phyloP scores from a whole-genome alignment of 1,140 invertebrate genomes.

The Cyclargus thomasi region DNA sequence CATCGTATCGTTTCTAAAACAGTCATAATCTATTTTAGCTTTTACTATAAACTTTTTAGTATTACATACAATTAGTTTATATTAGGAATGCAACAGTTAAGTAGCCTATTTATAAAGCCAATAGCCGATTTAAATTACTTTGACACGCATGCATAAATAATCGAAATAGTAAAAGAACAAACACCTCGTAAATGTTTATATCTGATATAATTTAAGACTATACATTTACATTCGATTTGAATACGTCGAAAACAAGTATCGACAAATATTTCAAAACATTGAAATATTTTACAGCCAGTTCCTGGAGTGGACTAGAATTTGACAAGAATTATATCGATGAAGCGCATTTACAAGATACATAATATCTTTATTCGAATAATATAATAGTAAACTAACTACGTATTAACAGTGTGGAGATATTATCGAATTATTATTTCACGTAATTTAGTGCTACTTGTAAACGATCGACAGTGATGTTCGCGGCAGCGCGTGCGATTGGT shows the following conservation, averaged over 20 bases:
- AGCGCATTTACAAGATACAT: too few species aligned
- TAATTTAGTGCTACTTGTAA: not conserved
- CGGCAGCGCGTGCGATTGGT: not conserved
- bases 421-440: not conserved
- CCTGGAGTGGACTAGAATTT: too few species aligned
- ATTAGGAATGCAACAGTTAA: not conserved
- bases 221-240: slow-evolving; percentile 1
- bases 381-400: not conserved
- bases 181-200: not conserved
- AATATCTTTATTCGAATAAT: too few species aligned
- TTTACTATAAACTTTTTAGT: not conserved
- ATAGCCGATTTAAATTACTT: slow-evolving; percentile 50
- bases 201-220: not conserved
- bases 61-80: not conserved
- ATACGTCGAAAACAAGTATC: not conserved
- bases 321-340: too few species aligned
- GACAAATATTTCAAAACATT: too few species aligned
- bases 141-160: slow-evolving; percentile 64
- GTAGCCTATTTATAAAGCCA: slow-evolving; percentile 47
- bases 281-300: too few species aligned
- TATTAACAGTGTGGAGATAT: not conserved
- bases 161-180: slow-evolving; percentile 22
- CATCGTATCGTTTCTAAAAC: too few species aligned
- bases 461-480: not conserved
- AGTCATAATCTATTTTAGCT: too few species aligned